Evolutionary conservation across 2,113 vertebrate genomes (phyloP), one percentile per base, ranked within the genome.

Genomic region (Saimiri boliviensis): DNA sequence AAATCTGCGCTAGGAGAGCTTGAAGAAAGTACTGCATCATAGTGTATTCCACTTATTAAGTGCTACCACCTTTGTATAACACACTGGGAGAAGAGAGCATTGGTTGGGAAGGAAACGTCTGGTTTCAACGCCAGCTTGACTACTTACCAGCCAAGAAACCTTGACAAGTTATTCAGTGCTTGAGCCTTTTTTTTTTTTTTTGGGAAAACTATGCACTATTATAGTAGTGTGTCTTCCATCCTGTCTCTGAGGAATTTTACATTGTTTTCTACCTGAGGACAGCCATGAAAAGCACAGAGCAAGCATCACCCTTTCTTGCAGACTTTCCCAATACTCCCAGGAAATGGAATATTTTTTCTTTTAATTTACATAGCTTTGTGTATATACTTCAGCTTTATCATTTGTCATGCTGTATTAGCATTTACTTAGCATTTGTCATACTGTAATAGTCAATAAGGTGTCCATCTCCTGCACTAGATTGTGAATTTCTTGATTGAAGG

Each of bases 221-320:
- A 74, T 40, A 7, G 8, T 8, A 70, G 8, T n/a, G 32, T 89
- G 37, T 6, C 40, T 52, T 83, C 71, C 35, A 71, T 27, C 5
- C 7, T 49, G 21, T 94, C 5, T 19, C 14, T 58, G 27, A 91
- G 73, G 60, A 84, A 49, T 52, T 90, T 45, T 79, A 60, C 8
- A 42, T 49, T 30, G 86, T 40, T 95, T 96, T 63, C 6, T 8
- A 66, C 6, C 2, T 2, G 6, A 86, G 21, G 19, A 74, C 27
- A 66, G 1, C n/a, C 47, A 95, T 54, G 82, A 47, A 94, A 23
- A 76, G 19, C 20, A 68, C 17, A 94, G 8, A 25, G 7, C 6
- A 47, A 30, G 37, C 17, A 32, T 49, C 17, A 42, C 3, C 0
- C 0, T 0, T 19, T 58, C 25, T 45, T 74, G 25, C 16, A 52